Base-by-base conservation (phyloP, 30 jellyfish, hydroid and myxozoan genomes). In the Cassiopea andromeda region DNA sequence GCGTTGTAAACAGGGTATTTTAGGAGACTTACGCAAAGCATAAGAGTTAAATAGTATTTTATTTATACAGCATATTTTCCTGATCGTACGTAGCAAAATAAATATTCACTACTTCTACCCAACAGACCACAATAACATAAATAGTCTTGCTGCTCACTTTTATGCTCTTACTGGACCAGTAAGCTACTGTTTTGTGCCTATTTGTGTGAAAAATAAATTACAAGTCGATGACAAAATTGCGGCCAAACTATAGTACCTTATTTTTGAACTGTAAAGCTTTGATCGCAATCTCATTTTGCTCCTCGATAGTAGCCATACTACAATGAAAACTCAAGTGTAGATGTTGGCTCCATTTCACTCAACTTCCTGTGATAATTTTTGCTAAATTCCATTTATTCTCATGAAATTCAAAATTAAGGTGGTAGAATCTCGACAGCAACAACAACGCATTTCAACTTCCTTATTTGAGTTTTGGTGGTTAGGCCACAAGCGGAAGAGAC, bases 271-370 rank as follows among this genome's bases (percentile, higher is more conserved):
- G 82, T 68, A 18, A 5, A 17, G 93, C 93, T 57, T 46, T 83
- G 47, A 85, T 46, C 3, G 93, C 93, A 45, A 85, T 85, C 50
- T 85, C 93, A 72, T 85, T 85, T 74, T 85, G 93, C 60, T 85
- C 93, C 44, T 73, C 93, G 38, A 75, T 50, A 38, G 93, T 73
- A 27, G 93, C 93, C 93, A 85, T 85, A 10, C 75, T 66, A 66
- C 2, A 13, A 5, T 6, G 15, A 19, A 19, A 66, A 16, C 15
- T 14, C 19, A 6, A 19, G 43, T 66, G 45, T 14, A 14, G 43
- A 54, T 10, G 64, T 54, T 54, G 7, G 12, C 12, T 10, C 64
- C 64, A 54, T 54, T 54, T 54, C 7, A 54, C 12, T 54, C 12
- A 6, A 10, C 7, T 54, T 10, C 64, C 12, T 10, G 12, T 10